A percentile compares a stretch with the other conserved stretches of the same genome.
Evolutionary conservation across 2,113 vertebrate genomes (phyloP).

Genomic region (Hepsetus odoe): DNA sequence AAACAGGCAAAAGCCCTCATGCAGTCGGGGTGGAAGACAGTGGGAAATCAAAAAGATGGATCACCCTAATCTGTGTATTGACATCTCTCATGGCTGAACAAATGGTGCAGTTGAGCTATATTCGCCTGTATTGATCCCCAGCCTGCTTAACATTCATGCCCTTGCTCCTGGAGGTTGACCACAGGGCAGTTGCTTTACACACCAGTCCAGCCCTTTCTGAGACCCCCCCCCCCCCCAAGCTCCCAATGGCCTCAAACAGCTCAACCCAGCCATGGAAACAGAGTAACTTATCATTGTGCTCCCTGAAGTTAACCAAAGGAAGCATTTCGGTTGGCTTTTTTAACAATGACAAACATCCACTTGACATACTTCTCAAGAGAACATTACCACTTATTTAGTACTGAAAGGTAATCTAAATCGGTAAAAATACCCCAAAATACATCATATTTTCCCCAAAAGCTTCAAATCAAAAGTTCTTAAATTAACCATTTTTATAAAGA

Average conservation of each 20-base stretch:
- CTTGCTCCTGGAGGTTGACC: constrained; percentile 84
- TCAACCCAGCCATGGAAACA: constrained; percentile 56
- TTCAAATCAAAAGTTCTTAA: too few species aligned
- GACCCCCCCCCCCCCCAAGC: constrained; percentile 45
- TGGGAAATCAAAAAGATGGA: constrained; percentile 95
- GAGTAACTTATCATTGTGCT: constrained; percentile 74
- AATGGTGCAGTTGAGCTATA: constrained; percentile 97
- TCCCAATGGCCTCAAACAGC: constrained; percentile 67
- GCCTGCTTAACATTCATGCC: constrained; percentile 93
- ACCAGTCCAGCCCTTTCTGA: constrained; percentile 74
- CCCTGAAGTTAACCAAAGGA: constrained; percentile 59
- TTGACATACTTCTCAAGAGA: not conserved
- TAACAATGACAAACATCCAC: constrained; percentile 31
- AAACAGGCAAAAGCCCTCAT: constrained; percentile 84
- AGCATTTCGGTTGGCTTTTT: constrained; percentile 3
- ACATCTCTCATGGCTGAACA: constrained; percentile 97
- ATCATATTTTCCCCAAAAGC: too few species aligned
- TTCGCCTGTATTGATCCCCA: constrained; percentile 92
- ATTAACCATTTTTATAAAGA: too few species aligned
- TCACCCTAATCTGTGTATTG: constrained; percentile 97
- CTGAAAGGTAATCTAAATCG: too few species aligned
- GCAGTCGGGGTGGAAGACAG: constrained; percentile 84
- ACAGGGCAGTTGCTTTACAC: constrained; percentile 82
- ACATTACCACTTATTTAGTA: not conserved
- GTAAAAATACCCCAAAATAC: too few species aligned